Conservation (phyloP, 2,888 invertebrate species). For the Sinopyrophorus schimmeli region DNA sequence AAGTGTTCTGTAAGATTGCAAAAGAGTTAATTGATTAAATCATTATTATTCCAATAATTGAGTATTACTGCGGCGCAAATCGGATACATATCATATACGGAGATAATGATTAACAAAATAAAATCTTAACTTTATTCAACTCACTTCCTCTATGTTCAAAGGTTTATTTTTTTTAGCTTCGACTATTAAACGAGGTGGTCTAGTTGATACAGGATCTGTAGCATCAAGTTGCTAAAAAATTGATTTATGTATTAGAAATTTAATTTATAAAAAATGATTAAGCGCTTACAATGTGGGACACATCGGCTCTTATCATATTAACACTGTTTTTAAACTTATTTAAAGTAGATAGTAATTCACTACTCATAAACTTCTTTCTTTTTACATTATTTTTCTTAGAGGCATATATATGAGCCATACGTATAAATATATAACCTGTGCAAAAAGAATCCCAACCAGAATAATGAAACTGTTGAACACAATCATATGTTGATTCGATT, state of each 20-base stretch:
- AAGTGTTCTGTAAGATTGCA: no score
- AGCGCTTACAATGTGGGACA: constrained; percentile 62
- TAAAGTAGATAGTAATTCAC: constrained; percentile 60
- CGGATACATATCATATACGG: no score
- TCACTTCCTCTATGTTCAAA: constrained; percentile 46
- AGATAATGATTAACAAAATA: no score
- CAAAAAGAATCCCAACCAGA: constrained; percentile 86
- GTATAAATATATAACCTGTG: constrained; percentile 72
- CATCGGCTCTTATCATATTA: constrained; percentile 64
- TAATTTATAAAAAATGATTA: constrained; percentile 7
- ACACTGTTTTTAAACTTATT: constrained; percentile 59
- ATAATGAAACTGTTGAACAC: constrained; percentile 61
- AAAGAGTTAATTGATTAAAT: no score
- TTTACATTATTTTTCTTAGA: constrained; percentile 49
- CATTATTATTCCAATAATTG: no score
- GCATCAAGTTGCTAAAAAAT: constrained; percentile 57
- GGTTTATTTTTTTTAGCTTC: constrained; percentile 45
- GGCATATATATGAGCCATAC: constrained; percentile 65
- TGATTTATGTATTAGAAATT: constrained; percentile 11
- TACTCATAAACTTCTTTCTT: constrained; percentile 56
- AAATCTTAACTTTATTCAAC: constrained; percentile 23
- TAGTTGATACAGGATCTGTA: constrained; percentile 56
- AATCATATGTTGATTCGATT: constrained; percentile 44
- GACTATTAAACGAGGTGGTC: constrained; percentile 60
- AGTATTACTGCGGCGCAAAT: no score